Conservation (phyloP, 2,888 invertebrate genomes). For the Calliphora vomitoria region DNA sequence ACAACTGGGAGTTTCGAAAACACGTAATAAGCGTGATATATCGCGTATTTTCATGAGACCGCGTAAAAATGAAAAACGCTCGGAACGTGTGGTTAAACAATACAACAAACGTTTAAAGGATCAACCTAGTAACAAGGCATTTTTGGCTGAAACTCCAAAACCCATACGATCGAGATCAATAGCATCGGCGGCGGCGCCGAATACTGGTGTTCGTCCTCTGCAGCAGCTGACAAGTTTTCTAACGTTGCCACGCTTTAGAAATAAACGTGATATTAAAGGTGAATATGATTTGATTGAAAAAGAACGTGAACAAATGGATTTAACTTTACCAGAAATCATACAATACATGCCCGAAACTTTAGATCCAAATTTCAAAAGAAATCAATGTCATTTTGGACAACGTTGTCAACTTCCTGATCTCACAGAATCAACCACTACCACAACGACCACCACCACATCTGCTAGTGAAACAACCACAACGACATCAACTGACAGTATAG, state of each 20-base stretch:
- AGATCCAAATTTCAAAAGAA: conserved; percentile 80
- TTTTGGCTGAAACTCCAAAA: neutral
- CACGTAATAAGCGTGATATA: conserved; percentile 79
- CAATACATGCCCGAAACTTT: conserved; percentile 83
- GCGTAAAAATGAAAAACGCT: conserved; percentile 76
- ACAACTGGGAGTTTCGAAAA: neutral
- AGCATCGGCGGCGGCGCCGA: neutral
- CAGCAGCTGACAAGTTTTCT: conserved; percentile 40
- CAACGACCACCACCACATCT: neutral
- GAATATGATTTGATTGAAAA: conserved; percentile 82
- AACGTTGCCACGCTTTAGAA: conserved; percentile 31
- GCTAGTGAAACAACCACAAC: conserved; percentile 7
- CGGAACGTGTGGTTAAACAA: conserved; percentile 78
- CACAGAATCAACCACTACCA: neutral
- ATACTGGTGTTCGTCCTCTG: conserved; percentile 39
- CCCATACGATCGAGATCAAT: neutral
- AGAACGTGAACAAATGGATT: conserved; percentile 79
- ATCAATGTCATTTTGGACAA: conserved; percentile 80
- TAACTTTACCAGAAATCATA: conserved; percentile 83
- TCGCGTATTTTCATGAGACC: conserved; percentile 76
- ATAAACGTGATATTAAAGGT: conserved; percentile 82
- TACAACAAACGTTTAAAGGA: conserved; percentile 78
- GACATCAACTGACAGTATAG: neutral
- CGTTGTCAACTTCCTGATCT: neutral
- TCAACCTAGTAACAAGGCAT: neutral